Conservation (phyloP, 2,113 vertebrate genomes). For the Mobula birostris region DNA sequence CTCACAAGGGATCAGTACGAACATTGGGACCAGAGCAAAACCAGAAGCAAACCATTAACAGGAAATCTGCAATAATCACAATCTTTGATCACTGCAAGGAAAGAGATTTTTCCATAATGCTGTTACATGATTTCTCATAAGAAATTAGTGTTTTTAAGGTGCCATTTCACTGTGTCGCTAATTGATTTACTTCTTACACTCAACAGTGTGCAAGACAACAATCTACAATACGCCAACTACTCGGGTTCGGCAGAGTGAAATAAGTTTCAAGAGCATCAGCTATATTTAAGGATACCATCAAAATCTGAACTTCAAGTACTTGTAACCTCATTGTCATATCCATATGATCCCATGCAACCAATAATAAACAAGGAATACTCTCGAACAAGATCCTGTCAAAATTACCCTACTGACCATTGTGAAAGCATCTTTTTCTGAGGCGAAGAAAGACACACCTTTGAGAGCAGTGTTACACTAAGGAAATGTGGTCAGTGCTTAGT, state of each 20-base stretch:
- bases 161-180: not conserved
- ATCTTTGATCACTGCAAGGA: not conserved
- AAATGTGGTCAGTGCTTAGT: not conserved
- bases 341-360: constrained; percentile 14
- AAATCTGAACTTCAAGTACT: not conserved
- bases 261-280: not conserved
- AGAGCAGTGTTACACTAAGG: not conserved
- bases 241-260: not conserved
- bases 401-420: not conserved
- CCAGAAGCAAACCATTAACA: not conserved
- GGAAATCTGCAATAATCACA: not conserved
- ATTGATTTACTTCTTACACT: not conserved
- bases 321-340: not conserved
- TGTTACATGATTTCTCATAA: not conserved
- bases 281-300: not conserved
- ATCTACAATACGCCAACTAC: not conserved
- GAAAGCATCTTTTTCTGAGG: not conserved
- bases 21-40: no score
- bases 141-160: not conserved
- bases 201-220: not conserved
- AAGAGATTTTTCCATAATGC: not conserved
- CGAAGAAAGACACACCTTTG: not conserved
- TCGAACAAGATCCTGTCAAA: not conserved
- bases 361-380: not conserved
- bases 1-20: not conserved